These are phyloP conservation scores for Philantomba maxwellii DNA, from an alignment of 2,113 vertebrate genomes.

Conservation along the genomic window DNA sequence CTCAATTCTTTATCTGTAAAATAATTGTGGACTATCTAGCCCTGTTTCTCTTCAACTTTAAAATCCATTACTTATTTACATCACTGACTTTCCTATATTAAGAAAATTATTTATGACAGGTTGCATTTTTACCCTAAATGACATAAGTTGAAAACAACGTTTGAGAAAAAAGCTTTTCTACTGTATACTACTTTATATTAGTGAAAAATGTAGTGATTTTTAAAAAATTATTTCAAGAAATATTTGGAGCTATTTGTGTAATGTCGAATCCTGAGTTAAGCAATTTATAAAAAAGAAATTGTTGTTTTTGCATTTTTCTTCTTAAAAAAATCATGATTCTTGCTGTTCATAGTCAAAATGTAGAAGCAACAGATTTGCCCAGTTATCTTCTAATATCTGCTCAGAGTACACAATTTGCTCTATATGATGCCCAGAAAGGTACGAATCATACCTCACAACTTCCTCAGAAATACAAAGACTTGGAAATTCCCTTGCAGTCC, in stretches of 20 bases:
- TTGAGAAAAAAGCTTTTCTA: not conserved
- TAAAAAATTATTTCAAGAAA: not conserved
- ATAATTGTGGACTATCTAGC: not conserved
- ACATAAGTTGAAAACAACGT: not conserved
- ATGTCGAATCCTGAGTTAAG: not conserved
- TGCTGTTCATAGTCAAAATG: not conserved
- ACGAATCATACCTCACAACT: not conserved
- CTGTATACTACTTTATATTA: not conserved
- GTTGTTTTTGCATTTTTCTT: not conserved
- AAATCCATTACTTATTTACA: not conserved
- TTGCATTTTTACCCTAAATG: not conserved
- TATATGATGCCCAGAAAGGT: not conserved
- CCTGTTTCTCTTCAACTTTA: not conserved
- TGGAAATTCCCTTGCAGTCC: not conserved
- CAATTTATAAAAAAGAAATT: not conserved
- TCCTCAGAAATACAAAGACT: not conserved
- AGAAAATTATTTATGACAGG: not conserved
- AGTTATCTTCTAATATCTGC: slow-evolving; percentile 12
- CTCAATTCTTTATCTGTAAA: not conserved
- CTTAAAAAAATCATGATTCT: not conserved
- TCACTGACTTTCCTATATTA: not conserved
- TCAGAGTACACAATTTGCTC: not conserved
- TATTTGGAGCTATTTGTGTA: not conserved
- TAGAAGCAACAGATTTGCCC: not conserved
- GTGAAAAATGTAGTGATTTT: not conserved